These are phyloP conservation scores for Taphrorychus bicolor DNA, from an alignment of 2,888 invertebrate genomes.

Conservation along the genomic window DNA sequence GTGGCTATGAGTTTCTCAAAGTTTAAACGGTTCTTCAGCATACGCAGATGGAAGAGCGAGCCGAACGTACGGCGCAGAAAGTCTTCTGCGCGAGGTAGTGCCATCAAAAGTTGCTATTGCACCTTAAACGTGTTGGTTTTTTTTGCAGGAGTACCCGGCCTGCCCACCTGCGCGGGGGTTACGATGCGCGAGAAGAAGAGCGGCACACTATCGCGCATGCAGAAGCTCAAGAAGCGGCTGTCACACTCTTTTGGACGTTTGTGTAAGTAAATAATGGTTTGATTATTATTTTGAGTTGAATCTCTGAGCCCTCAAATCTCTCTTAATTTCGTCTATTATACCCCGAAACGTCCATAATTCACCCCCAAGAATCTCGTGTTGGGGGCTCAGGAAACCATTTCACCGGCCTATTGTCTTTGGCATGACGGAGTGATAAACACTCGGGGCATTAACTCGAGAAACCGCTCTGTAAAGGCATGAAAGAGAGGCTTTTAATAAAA, in stretches of 20 bases:
- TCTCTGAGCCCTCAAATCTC: not conserved
- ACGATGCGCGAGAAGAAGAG: slow-evolving; percentile 93
- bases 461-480: slow-evolving; percentile 26
- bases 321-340: not conserved
- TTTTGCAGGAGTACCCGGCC: slow-evolving; percentile 57
- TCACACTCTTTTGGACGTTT: slow-evolving; percentile 96
- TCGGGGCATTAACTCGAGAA: slow-evolving; percentile 28
- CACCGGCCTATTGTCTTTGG: slow-evolving; percentile 21
- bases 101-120: not conserved
- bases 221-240: slow-evolving; percentile 93
- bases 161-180: slow-evolving; percentile 68
- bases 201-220: slow-evolving; percentile 89
- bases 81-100: not conserved
- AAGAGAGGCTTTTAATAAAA: slow-evolving; percentile 38
- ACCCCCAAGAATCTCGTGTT: no score
- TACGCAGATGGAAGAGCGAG: slow-evolving; percentile 20
- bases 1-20: slow-evolving; percentile 11
- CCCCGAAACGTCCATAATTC: slow-evolving; percentile 1
- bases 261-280: slow-evolving; percentile 80
- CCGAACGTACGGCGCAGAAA: slow-evolving; percentile 6
- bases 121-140: not conserved
- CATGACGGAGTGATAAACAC: slow-evolving; percentile 30
- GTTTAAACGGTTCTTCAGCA: slow-evolving; percentile 8
- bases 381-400: not conserved
- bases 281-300: not conserved